phyloP scores from a whole-genome alignment of 2,888 invertebrate species.

The Hydroisotoma schaefferi region DNA sequence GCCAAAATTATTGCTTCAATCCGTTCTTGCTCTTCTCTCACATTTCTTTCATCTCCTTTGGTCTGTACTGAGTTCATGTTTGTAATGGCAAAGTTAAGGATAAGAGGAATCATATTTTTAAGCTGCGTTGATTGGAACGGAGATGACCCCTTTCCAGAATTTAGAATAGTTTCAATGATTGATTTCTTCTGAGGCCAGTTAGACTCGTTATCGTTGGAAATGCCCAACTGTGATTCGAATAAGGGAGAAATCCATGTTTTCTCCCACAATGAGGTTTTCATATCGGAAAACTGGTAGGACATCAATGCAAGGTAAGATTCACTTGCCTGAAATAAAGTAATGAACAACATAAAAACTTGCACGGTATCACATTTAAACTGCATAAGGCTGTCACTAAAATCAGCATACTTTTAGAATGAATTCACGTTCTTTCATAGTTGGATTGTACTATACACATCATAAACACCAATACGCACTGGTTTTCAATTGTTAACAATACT shows the following conservation, averaged over 20 bases:
- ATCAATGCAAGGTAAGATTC: slow-evolving; percentile 60
- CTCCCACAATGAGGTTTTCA: slow-evolving; percentile 54
- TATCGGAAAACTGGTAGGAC: slow-evolving; percentile 54
- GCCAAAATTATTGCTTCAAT: slow-evolving; percentile 37
- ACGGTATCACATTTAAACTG: too few relatives aligned
- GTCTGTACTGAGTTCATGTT: slow-evolving; percentile 18
- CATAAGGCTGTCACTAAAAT: too few relatives aligned
- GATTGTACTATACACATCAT: too few relatives aligned
- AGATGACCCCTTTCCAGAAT: slow-evolving; percentile 11
- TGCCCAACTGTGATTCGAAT: slow-evolving; percentile 40
- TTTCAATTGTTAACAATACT: too few relatives aligned
- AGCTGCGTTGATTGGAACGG: too few relatives aligned
- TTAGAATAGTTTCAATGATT: slow-evolving; percentile 31
- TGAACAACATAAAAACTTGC: slow-evolving; percentile 7
- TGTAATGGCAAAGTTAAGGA: slow-evolving; percentile 19
- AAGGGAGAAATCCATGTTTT: slow-evolving; percentile 57
- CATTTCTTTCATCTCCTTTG: slow-evolving; percentile 5
- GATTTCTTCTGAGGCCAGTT: slow-evolving; percentile 41
- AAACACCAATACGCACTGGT: too few relatives aligned
- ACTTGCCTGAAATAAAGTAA: slow-evolving; percentile 53
- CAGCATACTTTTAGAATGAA: too few relatives aligned
- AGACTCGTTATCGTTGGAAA: slow-evolving; percentile 28
- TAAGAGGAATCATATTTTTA: slow-evolving; percentile 19
- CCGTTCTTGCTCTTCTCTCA: slow-evolving; percentile 25
- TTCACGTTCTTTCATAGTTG: too few relatives aligned